These are phyloP conservation scores for Delichon dasypus DNA, from an alignment of 2,797 vertebrate genomes.

Conservation along the genomic window DNA sequence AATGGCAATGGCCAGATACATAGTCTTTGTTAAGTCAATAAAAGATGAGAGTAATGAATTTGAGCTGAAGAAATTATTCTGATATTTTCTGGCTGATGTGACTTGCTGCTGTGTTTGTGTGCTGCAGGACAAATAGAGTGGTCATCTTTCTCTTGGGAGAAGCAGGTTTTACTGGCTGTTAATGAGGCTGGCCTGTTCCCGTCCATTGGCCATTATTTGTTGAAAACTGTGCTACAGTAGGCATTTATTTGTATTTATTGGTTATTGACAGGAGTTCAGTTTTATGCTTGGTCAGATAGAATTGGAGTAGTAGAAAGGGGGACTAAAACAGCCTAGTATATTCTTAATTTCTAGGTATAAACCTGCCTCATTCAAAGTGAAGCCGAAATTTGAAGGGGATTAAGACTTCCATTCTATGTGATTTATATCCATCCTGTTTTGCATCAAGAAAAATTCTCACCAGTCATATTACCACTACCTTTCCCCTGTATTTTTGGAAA, in stretches of 20 bases:
- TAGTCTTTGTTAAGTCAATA: neutral
- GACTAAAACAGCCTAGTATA: neutral
- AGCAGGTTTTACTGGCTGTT: neutral
- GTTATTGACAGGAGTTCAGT: neutral
- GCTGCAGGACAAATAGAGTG: neutral
- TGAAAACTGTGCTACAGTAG: neutral
- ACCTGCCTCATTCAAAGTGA: neutral
- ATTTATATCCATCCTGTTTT: neutral
- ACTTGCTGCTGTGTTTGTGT: neutral
- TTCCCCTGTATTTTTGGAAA: neutral
- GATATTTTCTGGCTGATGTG: neutral
- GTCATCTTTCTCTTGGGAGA: neutral
- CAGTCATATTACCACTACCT: neutral
- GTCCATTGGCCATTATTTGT: neutral
- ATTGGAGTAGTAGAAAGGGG: neutral
- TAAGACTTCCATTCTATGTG: neutral
- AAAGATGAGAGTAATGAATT: neutral
- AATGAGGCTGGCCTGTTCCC: neutral
- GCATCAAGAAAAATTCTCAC: neutral
- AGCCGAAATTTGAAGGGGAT: neutral
- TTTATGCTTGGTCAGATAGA: neutral
- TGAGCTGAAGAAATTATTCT: neutral
- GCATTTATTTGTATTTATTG: neutral
- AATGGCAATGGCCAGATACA: neutral
- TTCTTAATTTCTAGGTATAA: neutral